These are phyloP conservation scores for Sitobion miscanthi DNA, from an alignment of 1,140 invertebrate species.

Conservation along the genomic window DNA sequence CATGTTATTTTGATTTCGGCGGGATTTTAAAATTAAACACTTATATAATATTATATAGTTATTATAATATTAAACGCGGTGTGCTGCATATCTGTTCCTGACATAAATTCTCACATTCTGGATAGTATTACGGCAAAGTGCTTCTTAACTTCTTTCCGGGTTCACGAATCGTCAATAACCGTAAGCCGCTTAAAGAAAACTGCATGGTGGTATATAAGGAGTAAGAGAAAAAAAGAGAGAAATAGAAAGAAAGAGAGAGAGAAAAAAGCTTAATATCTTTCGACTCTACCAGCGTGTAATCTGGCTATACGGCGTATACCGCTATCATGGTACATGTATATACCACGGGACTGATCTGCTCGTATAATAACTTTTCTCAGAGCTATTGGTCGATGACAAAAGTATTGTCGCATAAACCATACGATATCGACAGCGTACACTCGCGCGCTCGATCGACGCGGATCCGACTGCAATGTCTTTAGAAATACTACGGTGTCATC, in stretches of 20 bases:
- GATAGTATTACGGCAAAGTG: slow-evolving; percentile 1
- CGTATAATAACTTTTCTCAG: background rate
- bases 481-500: too few species aligned
- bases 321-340: background rate
- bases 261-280: background rate
- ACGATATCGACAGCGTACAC: background rate
- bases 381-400: background rate
- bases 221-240: too few species aligned
- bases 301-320: background rate
- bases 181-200: background rate
- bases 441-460: background rate
- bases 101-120: background rate
- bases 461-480: background rate
- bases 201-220: background rate
- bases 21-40: background rate
- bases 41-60: background rate
- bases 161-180: slow-evolving; percentile 15
- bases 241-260: too few species aligned
- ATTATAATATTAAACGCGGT: background rate
- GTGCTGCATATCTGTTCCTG: background rate
- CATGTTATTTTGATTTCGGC: background rate
- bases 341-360: background rate
- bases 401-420: background rate
- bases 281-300: background rate
- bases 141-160: slow-evolving; percentile 3